phyloP scores from a whole-genome alignment of 2,888 invertebrate species.

The Diogma glabrata region DNA sequence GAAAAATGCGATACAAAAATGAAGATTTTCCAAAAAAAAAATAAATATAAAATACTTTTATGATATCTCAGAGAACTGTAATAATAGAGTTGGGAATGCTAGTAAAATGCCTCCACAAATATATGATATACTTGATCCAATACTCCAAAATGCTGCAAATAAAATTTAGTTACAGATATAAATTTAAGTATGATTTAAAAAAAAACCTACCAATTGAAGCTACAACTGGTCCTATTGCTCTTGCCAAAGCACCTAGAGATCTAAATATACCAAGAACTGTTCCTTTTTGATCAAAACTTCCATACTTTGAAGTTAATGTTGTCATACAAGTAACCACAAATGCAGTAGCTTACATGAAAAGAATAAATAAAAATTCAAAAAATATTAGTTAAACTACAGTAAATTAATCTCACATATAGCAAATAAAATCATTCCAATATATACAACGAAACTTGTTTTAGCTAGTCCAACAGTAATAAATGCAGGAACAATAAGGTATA shows the following conservation, averaged over 20 bases:
- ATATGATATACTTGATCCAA: slow-evolving; percentile 76
- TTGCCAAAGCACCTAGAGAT: slow-evolving; percentile 85
- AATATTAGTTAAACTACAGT: background rate
- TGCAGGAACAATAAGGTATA: slow-evolving; percentile 74
- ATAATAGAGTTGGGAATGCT: slow-evolving; percentile 60
- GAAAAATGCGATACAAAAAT: too few relatives aligned
- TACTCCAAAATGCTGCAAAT: slow-evolving; percentile 85
- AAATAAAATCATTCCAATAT: slow-evolving; percentile 74
- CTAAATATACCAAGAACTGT: slow-evolving; percentile 87
- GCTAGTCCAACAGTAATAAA: slow-evolving; percentile 78
- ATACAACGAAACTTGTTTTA: slow-evolving; percentile 46
- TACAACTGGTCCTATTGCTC: slow-evolving; percentile 82
- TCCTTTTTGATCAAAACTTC: slow-evolving; percentile 75
- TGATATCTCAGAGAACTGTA: slow-evolving; percentile 31
- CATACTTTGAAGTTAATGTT: slow-evolving; percentile 77
- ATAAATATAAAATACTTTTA: too few relatives aligned
- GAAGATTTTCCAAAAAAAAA: too few relatives aligned
- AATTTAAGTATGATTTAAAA: background rate
- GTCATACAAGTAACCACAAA: slow-evolving; percentile 93
- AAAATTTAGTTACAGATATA: slow-evolving; percentile 23
- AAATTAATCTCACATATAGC: slow-evolving; percentile 72
- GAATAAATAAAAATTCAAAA: background rate
- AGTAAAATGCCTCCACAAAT: slow-evolving; percentile 64
- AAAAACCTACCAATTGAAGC: slow-evolving; percentile 60
- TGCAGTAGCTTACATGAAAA: slow-evolving; percentile 55